Conservation (phyloP, 2,113 vertebrate species). For the Grammomys dolichurus region DNA sequence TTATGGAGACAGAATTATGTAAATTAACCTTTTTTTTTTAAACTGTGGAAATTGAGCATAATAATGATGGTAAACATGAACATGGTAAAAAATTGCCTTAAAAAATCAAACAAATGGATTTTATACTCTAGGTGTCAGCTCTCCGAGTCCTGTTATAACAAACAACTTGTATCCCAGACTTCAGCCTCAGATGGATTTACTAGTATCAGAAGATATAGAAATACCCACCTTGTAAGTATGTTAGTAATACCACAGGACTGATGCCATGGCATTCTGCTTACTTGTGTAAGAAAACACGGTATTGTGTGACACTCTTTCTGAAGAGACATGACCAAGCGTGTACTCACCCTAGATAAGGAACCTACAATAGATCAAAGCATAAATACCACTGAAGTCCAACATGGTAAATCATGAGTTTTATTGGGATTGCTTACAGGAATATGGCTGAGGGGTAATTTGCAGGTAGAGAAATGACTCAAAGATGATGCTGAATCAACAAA, state of each 20-base stretch:
- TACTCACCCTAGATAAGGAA: background rate
- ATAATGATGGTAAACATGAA: background rate
- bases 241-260: background rate
- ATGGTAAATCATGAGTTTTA: background rate
- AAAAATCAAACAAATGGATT: slow-evolving; percentile 40
- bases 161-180: slow-evolving; percentile 72
- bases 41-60: background rate
- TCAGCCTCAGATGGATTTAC: slow-evolving; percentile 82
- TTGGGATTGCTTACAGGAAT: background rate
- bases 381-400: background rate
- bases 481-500: background rate
- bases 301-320: background rate
- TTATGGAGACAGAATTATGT: slow-evolving; percentile 31
- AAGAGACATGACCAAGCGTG: background rate
- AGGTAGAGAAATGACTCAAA: background rate
- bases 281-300: slow-evolving; percentile 21
- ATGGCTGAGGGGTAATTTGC: background rate
- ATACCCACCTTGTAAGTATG: slow-evolving; percentile 83
- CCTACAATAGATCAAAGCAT: background rate
- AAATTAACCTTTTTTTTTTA: background rate
- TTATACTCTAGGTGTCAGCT: slow-evolving; percentile 83
- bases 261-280: background rate
- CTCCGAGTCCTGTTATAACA: slow-evolving; percentile 73
- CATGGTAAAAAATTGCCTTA: background rate
- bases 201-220: slow-evolving; percentile 77